Evolutionary conservation across 2,888 invertebrate genomes (phyloP).

Genomic region (Lordiphosa andalusiaca): DNA sequence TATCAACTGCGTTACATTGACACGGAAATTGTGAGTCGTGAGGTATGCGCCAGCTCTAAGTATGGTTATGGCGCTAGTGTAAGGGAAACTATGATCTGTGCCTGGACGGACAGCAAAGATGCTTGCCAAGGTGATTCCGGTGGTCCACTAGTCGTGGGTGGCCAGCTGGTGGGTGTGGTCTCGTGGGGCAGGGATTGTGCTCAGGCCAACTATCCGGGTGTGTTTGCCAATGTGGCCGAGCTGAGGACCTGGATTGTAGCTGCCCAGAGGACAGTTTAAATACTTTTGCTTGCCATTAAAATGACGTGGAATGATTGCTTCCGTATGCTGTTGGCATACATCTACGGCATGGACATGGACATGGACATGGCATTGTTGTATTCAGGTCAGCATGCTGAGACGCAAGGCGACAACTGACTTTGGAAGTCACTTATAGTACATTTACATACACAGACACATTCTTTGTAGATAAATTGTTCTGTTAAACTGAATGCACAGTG

Average conservation of each 20-base stretch:
- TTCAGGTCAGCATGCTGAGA: slow-evolving; percentile 2
- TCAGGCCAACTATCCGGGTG: slow-evolving; percentile 61
- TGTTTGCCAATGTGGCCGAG: slow-evolving; percentile 68
- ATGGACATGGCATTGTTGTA: neutral
- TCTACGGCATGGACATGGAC: slow-evolving; percentile 1
- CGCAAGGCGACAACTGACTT: too few species aligned
- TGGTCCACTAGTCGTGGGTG: slow-evolving; percentile 67
- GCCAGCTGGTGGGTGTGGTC: slow-evolving; percentile 66
- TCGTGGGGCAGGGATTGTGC: slow-evolving; percentile 76
- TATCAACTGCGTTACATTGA: slow-evolving; percentile 31
- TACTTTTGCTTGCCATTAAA: slow-evolving; percentile 20
- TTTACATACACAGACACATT: too few species aligned
- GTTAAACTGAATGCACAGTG: too few species aligned
- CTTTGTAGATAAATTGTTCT: too few species aligned
- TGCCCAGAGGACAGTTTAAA: slow-evolving; percentile 27
- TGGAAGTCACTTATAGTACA: too few species aligned
- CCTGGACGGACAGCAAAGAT: slow-evolving; percentile 55
- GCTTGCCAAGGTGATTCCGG: slow-evolving; percentile 77
- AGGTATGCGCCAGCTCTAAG: slow-evolving; percentile 77
- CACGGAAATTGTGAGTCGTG: slow-evolving; percentile 41
- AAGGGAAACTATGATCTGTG: slow-evolving; percentile 66
- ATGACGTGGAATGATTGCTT: slow-evolving; percentile 6
- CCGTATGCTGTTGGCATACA: slow-evolving; percentile 20
- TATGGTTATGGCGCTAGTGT: slow-evolving; percentile 77
- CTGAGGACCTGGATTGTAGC: slow-evolving; percentile 49